Base-by-base conservation (phyloP, 2,113 vertebrate species). In the Pheucticus melanocephalus region DNA sequence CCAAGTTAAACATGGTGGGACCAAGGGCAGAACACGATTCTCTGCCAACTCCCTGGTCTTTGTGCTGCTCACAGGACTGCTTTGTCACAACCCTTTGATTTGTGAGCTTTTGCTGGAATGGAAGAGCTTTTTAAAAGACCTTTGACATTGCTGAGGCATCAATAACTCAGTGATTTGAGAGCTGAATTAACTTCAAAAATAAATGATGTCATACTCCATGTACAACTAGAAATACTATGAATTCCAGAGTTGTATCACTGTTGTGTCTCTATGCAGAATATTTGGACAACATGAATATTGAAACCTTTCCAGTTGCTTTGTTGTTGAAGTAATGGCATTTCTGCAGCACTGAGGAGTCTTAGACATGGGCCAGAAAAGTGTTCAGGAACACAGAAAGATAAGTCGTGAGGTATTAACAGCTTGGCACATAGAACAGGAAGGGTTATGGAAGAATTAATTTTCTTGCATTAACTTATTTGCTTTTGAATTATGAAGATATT, bases 401-500 rank as follows among this genome's bases (percentile, higher is more conserved):
- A 88, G 65, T 75, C 25, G 19, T 73, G 78, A 82, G 48, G 28
- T 90, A 22, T 87, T 91, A 73, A 31, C 37, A 39, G 24, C 47
- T 88, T 96, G 85, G 90, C 82, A 81, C 14, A 9, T 25, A 42
- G 40, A 87, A 56, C 64, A 92, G 65, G 72, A 95, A 86, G 56
- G 50, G 66, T 79, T 57, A 60, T 1, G 9, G 59, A 51, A 86
- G 63, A 88, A 94, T 51, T 83, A 5, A 86, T 93, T 88, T 71
- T 65, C 65, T 93, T 93, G 37, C 37, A 65, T 85, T 68, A 72
- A 40, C 42, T 79, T 93, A 82, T 40, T 94, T 82, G 63, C 61
- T 88, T 94, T 79, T 4, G n/a, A 95, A 85, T 92, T 90, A 86
- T 45, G 88, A 75, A 92, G 83, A 76, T 44, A 33, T 63, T 73